Percentiles rank a stretch among this genome's conserved stretches.
Evolutionary conservation across 1,140 invertebrate species (phyloP).

Genomic region (Elysia chlorotica): DNA sequence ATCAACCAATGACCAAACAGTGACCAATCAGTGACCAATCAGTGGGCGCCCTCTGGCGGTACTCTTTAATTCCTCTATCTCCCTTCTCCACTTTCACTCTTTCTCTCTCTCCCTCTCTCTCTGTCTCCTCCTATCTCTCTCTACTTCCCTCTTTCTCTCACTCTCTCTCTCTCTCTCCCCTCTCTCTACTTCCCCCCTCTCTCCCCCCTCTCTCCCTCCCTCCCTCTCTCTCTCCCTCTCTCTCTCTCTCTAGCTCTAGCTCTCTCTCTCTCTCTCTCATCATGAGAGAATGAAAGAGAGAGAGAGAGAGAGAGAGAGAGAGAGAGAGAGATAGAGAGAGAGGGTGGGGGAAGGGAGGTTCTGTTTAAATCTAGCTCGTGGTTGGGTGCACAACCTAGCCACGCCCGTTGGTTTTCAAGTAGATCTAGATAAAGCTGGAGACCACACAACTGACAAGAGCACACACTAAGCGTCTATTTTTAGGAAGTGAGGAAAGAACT

Average conservation of each 20-base stretch:
- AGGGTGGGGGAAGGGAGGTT: background rate
- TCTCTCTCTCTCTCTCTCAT: constrained; percentile 6
- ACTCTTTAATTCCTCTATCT: too few species aligned
- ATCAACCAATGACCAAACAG: too few species aligned
- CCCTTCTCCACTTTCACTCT: background rate
- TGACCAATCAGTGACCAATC: too few species aligned
- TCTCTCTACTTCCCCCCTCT: background rate
- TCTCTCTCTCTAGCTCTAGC: background rate
- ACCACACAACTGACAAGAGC: too few species aligned
- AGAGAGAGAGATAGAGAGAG: background rate
- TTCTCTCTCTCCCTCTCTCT: background rate
- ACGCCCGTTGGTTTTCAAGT: too few species aligned
- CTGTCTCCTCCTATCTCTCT: too few species aligned
- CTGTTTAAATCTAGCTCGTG: too few species aligned
- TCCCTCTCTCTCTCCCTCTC: background rate
- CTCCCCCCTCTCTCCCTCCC: background rate
- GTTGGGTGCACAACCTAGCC: background rate
- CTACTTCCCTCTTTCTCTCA: background rate
- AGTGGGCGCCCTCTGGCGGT: too few species aligned
- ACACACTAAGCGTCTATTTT: too few species aligned
- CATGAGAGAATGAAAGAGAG: background rate
- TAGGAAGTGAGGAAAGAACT: too few species aligned
- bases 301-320: background rate
- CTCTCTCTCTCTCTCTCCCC: background rate
- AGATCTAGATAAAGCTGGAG: too few species aligned